phyloP scores from a whole-genome alignment of 2,888 invertebrate genomes.

The Amaurobius ferox region DNA sequence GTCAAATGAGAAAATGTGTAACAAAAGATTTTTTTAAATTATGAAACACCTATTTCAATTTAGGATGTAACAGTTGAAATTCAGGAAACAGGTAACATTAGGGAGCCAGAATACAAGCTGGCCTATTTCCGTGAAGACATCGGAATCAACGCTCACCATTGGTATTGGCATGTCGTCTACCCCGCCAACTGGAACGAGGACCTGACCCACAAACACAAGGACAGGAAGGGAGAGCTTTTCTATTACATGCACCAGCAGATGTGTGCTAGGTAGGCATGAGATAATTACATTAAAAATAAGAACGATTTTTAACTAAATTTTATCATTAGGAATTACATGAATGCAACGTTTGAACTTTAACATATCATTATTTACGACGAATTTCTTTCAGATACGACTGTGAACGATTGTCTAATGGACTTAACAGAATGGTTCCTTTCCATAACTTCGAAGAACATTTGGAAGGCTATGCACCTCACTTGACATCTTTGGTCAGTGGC shows the following conservation, averaged over 20 bases:
- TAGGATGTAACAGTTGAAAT: too few species aligned
- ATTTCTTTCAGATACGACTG: slow-evolving; percentile 83
- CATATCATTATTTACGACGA: too few species aligned
- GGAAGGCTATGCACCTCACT: slow-evolving; percentile 73
- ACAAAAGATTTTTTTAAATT: too few species aligned
- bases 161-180: slow-evolving; percentile 81
- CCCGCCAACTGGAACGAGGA: slow-evolving; percentile 83
- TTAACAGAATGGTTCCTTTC: slow-evolving; percentile 82
- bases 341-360: too few species aligned
- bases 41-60: too few species aligned
- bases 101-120: slow-evolving; percentile 87
- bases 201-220: slow-evolving; percentile 80
- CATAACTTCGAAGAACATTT: slow-evolving; percentile 76
- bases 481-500: slow-evolving; percentile 72
- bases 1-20: too few species aligned
- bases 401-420: slow-evolving; percentile 85
- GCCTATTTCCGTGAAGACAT: slow-evolving; percentile 86
- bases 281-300: too few species aligned
- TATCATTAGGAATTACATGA: too few species aligned
- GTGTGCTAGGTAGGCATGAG: slow-evolving; percentile 74
- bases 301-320: too few species aligned
- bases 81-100: slow-evolving; percentile 86
- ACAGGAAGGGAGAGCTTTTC: slow-evolving; percentile 83
- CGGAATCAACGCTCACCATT: slow-evolving; percentile 83
- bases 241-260: slow-evolving; percentile 82